Conservation (phyloP, 2,888 invertebrate species). For the Anarsia innoxiella region DNA sequence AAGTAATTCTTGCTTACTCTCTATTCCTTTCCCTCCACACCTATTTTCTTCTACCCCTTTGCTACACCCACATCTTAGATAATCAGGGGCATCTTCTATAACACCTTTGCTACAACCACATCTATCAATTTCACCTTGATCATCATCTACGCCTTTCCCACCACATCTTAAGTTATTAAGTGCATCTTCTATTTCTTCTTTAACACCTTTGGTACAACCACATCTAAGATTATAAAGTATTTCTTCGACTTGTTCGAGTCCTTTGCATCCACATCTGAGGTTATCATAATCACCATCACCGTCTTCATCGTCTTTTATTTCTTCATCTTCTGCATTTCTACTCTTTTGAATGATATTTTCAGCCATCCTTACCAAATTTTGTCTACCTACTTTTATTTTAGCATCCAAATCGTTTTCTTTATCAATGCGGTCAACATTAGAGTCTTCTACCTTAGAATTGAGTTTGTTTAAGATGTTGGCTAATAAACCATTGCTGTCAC, state of each 20-base stretch:
- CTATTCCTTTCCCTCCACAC: background rate
- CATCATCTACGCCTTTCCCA: background rate
- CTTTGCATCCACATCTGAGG: constrained; percentile 2
- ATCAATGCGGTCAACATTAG: too few relatives aligned
- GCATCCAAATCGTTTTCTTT: too few relatives aligned
- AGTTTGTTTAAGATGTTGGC: too few relatives aligned
- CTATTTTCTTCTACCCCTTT: background rate
- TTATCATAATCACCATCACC: background rate
- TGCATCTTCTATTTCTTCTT: background rate
- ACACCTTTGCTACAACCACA: background rate
- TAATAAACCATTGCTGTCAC: too few relatives aligned
- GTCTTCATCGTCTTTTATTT: too few relatives aligned
- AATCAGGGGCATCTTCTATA: background rate
- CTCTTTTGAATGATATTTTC: too few relatives aligned
- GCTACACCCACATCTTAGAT: background rate
- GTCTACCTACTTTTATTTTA: too few relatives aligned
- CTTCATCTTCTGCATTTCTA: too few relatives aligned
- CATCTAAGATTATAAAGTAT: background rate
- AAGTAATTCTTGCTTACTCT: background rate
- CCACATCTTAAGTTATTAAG: background rate
- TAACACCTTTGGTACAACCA: background rate
- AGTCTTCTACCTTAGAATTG: too few relatives aligned
- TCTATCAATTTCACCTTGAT: background rate
- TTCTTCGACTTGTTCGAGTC: background rate
- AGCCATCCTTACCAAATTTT: too few relatives aligned